Evolutionary conservation across 2,797 vertebrate species (phyloP).

Genomic region (Sebastes kiyomatsui): DNA sequence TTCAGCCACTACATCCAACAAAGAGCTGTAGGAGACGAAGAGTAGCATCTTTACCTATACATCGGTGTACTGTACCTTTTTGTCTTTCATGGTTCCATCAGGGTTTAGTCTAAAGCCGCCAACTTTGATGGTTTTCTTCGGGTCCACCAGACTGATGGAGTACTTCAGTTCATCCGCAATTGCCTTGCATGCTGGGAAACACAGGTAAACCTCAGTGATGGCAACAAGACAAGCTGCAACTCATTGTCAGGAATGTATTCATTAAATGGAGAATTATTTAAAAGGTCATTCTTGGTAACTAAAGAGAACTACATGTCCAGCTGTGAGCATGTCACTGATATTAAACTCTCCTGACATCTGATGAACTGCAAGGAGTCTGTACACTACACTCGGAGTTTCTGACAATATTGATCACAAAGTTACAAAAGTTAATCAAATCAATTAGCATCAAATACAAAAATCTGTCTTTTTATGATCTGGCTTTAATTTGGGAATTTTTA

Average conservation of each 20-base stretch:
- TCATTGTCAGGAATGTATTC: not conserved
- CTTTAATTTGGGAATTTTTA: not conserved
- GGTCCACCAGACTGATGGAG: constrained; percentile 89
- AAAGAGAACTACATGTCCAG: not conserved
- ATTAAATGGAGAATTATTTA: not conserved
- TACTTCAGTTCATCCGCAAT: constrained; percentile 85
- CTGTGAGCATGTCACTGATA: no score
- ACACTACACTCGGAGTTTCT: not conserved
- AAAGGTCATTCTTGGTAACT: not conserved
- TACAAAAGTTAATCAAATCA: not conserved
- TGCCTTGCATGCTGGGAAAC: constrained; percentile 83
- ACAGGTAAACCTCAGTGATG: constrained; percentile 4
- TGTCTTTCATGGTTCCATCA: constrained; percentile 88
- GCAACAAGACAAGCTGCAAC: not conserved
- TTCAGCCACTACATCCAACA: not conserved
- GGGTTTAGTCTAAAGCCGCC: constrained; percentile 90
- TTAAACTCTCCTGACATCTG: no score
- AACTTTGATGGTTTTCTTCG: constrained; percentile 88
- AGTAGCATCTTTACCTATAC: not conserved
- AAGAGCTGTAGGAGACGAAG: not conserved
- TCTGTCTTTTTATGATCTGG: not conserved
- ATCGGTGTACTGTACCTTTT: constrained; percentile 84
- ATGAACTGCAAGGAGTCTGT: not conserved
- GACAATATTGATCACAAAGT: not conserved
- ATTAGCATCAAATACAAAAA: not conserved